Evolutionary conservation across 1,140 invertebrate species (phyloP).

Genomic region (Ectropis grisescens): DNA sequence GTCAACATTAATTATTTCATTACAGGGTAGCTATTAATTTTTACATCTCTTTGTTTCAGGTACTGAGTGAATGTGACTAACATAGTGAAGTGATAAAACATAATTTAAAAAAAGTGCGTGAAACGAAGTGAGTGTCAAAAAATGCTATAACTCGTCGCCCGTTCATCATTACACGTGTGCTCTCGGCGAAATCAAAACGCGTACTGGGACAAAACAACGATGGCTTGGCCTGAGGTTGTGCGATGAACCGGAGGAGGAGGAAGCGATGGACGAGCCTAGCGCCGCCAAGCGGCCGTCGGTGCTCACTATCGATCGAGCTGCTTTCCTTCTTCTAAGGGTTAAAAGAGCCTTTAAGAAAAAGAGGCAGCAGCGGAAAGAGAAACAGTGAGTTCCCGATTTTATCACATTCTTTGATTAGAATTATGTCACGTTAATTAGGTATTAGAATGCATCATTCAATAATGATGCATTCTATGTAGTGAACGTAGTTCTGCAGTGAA

Average conservation of each 20-base stretch:
- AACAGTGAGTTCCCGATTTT: constrained; percentile 82
- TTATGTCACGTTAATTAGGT: background rate
- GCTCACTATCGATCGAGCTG: constrained; percentile 87
- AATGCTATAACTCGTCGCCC: background rate
- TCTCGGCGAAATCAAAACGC: constrained; percentile 24
- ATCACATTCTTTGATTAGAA: constrained; percentile 4
- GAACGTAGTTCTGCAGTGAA: no score
- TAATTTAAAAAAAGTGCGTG: no score
- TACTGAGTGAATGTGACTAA: no score
- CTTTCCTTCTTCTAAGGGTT: constrained; percentile 87
- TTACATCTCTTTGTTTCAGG: no score
- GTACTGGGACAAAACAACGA: constrained; percentile 48
- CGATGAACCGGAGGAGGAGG: constrained; percentile 51
- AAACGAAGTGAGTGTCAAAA: no score
- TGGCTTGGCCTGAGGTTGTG: constrained; percentile 66
- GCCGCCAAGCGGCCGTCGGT: constrained; percentile 65
- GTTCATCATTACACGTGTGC: constrained; percentile 10
- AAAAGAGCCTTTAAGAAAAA: constrained; percentile 93
- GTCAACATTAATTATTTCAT: no score
- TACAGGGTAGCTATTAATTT: no score
- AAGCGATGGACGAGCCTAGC: constrained; percentile 55
- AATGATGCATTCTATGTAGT: no score
- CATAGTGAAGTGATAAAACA: no score
- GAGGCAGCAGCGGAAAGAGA: constrained; percentile 85
- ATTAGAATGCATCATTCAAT: no score